Evolutionary conservation across 2,113 vertebrate genomes (phyloP), one percentile per base, ranked within the genome.

Genomic region (Ictalurus furcatus): DNA sequence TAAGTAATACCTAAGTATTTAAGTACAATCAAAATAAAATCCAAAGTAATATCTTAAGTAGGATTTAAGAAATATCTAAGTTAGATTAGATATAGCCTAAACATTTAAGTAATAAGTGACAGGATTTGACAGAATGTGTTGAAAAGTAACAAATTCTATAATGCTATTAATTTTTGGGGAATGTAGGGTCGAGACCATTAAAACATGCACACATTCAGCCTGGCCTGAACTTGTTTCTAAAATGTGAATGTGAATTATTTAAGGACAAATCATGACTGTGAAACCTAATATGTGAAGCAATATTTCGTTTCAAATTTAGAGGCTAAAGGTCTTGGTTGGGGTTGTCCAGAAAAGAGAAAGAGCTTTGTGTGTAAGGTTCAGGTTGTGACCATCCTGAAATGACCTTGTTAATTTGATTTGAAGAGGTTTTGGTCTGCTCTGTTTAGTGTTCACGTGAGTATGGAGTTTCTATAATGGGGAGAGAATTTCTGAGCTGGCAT

Each of bases 361-460:
- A 16, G 40, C 30, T 82, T 88, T 74, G 56, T 82, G 40, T 59
- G 25, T 84, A 84, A 79, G 58, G 25, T 69, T 58, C 7, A 12
- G 11, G 6, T 74, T 61, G 52, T 28, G 74, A 11, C 19, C 40
- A 40, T 37, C 61, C 34, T 85, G 25, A 71, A 65, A 11, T 14
- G 5, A 54, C 28, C 37, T 3, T 69, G 34, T 74, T 82, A 85
- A 91, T 63, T 88, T 56, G 58, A 88, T 91, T 86, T 88, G 16
- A 63, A 30, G 65, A 91, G 76, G 84, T 74, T 84, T 58, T 73
- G 30, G 52, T 81, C 52, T 69, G 63, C 14, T 76, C n/a, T 65
- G 67, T 48, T 40, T 17, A 79, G 74, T 82, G 87, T 90, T 90
- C 83, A 86, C 34, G 74, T 73, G 88, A 84, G 59, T 87, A 63